phyloP scores from a whole-genome alignment of 2,888 invertebrate genomes.

The Ennomos quercinarius region DNA sequence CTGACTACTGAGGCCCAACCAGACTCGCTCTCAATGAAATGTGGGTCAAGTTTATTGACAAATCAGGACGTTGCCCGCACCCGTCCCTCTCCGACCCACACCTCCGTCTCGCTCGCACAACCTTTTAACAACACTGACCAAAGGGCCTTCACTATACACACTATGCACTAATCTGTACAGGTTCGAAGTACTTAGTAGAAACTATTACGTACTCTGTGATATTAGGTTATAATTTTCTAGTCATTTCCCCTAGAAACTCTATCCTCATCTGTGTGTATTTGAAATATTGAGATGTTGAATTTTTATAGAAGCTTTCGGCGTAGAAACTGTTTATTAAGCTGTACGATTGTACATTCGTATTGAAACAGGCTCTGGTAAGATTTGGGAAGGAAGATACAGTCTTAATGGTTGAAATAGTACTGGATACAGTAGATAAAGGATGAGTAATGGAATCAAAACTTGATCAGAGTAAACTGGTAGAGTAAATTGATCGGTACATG shows the following conservation, averaged over 20 bases:
- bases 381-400: constrained; percentile 4
- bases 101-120: constrained; percentile 43
- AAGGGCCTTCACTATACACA: neutral
- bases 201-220: neutral
- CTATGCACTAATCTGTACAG: neutral
- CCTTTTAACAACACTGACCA: constrained; percentile 19
- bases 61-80: constrained; percentile 80
- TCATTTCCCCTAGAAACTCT: too few species aligned
- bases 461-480: constrained; percentile 25
- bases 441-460: constrained; percentile 27
- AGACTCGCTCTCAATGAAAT: constrained; percentile 78
- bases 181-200: neutral
- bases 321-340: too few species aligned
- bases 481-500: constrained; percentile 1
- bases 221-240: too few species aligned
- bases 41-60: constrained; percentile 85
- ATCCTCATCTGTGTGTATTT: too few species aligned
- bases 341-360: neutral
- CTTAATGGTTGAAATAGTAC: constrained; percentile 12
- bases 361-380: constrained; percentile 16
- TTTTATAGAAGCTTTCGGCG: too few species aligned
- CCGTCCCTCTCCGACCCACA: constrained; percentile 44
- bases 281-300: too few species aligned
- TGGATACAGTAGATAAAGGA: constrained; percentile 23
- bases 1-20: constrained; percentile 51